phyloP scores from a whole-genome alignment of 2,113 vertebrate genomes.

The Rhipidura dahli region DNA sequence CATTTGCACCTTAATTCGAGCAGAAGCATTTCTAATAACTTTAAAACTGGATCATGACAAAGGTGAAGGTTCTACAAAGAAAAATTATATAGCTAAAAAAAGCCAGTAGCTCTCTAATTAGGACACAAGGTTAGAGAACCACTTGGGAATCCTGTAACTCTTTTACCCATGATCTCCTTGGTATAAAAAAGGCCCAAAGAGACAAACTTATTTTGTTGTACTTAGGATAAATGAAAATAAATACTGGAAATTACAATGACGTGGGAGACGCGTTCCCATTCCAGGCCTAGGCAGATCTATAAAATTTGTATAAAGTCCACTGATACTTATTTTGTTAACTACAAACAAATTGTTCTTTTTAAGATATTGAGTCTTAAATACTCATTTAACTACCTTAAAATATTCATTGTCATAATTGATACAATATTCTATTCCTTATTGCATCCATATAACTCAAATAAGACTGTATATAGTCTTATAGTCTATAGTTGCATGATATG shows the following conservation, averaged over 20 bases:
- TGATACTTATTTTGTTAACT: not conserved
- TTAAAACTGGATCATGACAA: not conserved
- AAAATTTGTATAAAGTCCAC: not conserved
- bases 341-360: not conserved
- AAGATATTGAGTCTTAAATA: not conserved
- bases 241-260: not conserved
- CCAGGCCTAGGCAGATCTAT: not conserved
- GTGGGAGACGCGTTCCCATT: not conserved
- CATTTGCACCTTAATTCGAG: rapidly evolving
- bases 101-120: not conserved
- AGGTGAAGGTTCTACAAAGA: not conserved
- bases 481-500: rapidly evolving
- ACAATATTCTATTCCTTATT: not conserved
- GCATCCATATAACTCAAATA: not conserved
- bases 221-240: not conserved
- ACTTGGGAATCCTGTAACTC: not conserved
- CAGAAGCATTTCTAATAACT: not conserved
- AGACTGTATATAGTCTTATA: not conserved
- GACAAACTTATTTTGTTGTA: not conserved
- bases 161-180: not conserved
- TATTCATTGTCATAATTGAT: not conserved
- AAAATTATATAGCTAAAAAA: not conserved
- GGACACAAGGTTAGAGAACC: not conserved
- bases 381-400: not conserved
- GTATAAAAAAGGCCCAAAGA: not conserved